Evolutionary conservation across 2,888 invertebrate species (phyloP).

Genomic region (Clepsis dumicolana): DNA sequence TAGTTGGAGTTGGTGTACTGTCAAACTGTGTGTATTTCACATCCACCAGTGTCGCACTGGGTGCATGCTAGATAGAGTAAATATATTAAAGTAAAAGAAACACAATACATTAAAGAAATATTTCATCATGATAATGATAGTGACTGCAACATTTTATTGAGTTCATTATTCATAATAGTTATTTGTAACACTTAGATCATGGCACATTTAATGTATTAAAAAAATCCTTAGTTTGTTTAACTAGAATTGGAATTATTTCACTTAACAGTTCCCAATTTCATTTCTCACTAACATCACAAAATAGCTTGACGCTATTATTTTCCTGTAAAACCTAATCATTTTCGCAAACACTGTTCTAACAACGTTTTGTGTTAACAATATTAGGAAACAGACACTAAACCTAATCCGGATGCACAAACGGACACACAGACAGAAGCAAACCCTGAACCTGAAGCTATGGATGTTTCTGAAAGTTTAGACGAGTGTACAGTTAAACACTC

Average conservation of each 20-base stretch:
- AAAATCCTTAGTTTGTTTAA: not conserved
- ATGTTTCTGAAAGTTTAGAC: slow-evolving; percentile 12
- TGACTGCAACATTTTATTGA: no score
- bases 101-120: no score
- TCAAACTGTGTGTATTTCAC: no score
- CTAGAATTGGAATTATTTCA: not conserved
- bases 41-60: no score
- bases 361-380: slow-evolving; percentile 66
- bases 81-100: no score
- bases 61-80: no score
- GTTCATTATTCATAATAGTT: no score
- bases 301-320: slow-evolving; percentile 18
- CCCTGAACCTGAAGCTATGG: slow-evolving; percentile 21
- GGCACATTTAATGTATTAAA: not conserved
- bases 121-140: no score
- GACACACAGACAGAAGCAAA: slow-evolving; percentile 48
- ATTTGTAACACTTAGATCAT: not conserved
- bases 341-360: slow-evolving; percentile 37
- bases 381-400: slow-evolving; percentile 65
- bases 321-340: slow-evolving; percentile 16
- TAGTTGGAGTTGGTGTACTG: no score
- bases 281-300: slow-evolving; percentile 23
- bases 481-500: not conserved
- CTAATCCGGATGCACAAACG: slow-evolving; percentile 62
- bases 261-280: not conserved